phyloP scores from a whole-genome alignment of 2,797 vertebrate species.

The Dipus sagitta region DNA sequence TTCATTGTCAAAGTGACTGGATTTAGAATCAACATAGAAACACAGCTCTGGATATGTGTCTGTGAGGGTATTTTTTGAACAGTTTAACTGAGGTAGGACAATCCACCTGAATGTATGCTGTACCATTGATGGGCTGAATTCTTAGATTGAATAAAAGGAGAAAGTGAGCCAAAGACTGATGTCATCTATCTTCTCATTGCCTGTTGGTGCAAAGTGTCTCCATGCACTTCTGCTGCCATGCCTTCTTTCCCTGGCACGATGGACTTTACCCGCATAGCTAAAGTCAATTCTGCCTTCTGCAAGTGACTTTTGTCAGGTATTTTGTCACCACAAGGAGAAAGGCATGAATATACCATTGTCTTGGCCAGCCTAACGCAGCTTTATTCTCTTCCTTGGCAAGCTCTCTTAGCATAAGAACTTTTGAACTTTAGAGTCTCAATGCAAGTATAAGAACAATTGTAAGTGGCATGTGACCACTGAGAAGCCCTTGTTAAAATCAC shows the following conservation, averaged over 20 bases:
- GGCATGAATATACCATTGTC: not conserved
- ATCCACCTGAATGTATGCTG: not conserved
- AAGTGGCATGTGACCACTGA: constrained; percentile 17
- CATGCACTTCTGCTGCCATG: not conserved
- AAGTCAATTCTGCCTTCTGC: not conserved
- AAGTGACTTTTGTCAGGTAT: not conserved
- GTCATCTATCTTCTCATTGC: not conserved
- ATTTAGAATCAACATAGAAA: not conserved
- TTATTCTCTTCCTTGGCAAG: not conserved
- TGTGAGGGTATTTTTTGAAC: not conserved
- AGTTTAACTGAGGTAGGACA: not conserved
- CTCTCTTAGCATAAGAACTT: constrained; percentile 6
- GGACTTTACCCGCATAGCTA: not conserved
- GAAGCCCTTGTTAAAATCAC: constrained; percentile 37
- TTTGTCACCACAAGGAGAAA: not conserved
- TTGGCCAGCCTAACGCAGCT: not conserved
- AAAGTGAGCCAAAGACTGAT: not conserved
- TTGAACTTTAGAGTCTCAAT: constrained; percentile 36
- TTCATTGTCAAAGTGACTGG: not conserved
- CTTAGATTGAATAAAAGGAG: not conserved
- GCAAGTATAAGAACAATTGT: constrained; percentile 34
- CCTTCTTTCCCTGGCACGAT: not conserved
- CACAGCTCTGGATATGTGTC: not conserved
- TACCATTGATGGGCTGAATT: not conserved
- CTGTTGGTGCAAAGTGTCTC: not conserved